Evolutionary conservation across 2,888 invertebrate species (phyloP), one percentile per base, ranked within the genome.

Genomic region (Seira sanloemensis): DNA sequence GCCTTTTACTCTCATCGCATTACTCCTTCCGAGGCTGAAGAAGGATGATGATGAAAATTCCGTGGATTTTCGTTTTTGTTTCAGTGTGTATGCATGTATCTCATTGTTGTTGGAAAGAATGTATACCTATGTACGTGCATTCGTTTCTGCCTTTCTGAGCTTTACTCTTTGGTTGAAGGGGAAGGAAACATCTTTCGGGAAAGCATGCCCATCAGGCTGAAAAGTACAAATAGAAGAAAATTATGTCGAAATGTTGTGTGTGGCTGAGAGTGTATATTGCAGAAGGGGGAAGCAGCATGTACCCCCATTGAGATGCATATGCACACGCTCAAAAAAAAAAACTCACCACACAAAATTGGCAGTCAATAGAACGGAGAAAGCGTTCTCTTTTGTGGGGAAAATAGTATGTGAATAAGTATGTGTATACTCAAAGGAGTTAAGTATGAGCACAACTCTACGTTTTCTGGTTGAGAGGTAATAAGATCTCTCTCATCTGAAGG

Each of bases 1-100:
- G 72, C 74, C 77, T 50, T 19, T 54, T 26, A 69, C 9, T 16
- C 65, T 16, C 24, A 50, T 24, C 73, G 12, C 71, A 50, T 23
- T 21, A 18, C 19, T 66, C 1, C 23, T 66, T 12, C 7, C 23
- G 2, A 18, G 1, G 18, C 23, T 19, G 18, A 1, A 21, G 12
- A 21, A 66, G 21, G 21, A 21, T 66, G 66, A 21, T 21, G 66
- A 18, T 19, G 2, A 54, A 18, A 66, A 23, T 66, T 18, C 23
- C 21, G 18, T 23, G 21, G 2, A 9, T 66, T 66, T n/a, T n/a
- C n/a, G n/a, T n/a, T n/a, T n/a, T 9, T 19, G 21, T 66, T 21
- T 19, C 7, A 66, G 12, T 21, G 18, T 23, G 12, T 21, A 1
- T 19, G 12, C 18, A 2, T 21, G 12, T 66, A 19, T 23, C 23